Percentiles rank a stretch among this genome's conserved stretches.
Evolutionary conservation across 2,113 vertebrate genomes (phyloP).

Genomic region (Percopsis transmontana): DNA sequence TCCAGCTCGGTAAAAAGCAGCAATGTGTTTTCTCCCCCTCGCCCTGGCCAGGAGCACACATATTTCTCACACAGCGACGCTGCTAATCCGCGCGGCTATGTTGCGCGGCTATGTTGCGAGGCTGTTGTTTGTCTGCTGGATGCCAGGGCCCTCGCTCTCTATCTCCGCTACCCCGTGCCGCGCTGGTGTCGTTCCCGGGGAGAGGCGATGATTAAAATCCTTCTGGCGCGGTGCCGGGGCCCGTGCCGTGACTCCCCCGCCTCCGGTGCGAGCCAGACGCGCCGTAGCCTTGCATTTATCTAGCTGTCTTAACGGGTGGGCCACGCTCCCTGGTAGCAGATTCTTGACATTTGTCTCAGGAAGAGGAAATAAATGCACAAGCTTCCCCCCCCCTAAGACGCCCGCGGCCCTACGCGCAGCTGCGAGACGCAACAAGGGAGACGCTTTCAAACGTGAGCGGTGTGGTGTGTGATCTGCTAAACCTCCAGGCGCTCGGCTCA

Average conservation of each 20-base stretch:
- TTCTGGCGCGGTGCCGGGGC: conserved; percentile 60
- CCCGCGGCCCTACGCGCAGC: conserved; percentile 54
- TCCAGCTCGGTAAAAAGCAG: conserved; percentile 20
- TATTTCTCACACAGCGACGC: conserved; percentile 47
- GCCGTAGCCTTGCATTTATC: conserved; percentile 70
- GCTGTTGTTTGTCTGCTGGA: conserved; percentile 73
- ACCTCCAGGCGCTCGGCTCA: conserved; percentile 61
- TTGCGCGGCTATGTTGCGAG: conserved; percentile 58
- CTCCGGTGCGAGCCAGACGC: conserved; percentile 72
- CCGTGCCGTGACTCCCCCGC: conserved; percentile 55
- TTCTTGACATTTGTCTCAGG: conserved; percentile 73
- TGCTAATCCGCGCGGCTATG: conserved; percentile 59
- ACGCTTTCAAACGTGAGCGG: conserved; percentile 70
- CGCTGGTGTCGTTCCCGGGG: conserved; percentile 72
- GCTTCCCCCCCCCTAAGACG: conserved; percentile 37
- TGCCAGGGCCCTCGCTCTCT: conserved; percentile 50
- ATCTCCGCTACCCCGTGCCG: conserved; percentile 66
- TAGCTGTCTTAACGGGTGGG: conserved; percentile 71
- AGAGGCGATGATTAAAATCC: conserved; percentile 76
- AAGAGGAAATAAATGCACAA: conserved; percentile 66
- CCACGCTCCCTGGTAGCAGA: conserved; percentile 60
- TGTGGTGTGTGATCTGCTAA: conserved; percentile 56
- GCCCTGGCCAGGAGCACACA: conserved; percentile 57
- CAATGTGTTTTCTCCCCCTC: conserved; percentile 39
- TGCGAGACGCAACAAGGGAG: conserved; percentile 59